Evolutionary conservation across 2,113 vertebrate species (phyloP).

Genomic region (Dromaius novaehollandiae): DNA sequence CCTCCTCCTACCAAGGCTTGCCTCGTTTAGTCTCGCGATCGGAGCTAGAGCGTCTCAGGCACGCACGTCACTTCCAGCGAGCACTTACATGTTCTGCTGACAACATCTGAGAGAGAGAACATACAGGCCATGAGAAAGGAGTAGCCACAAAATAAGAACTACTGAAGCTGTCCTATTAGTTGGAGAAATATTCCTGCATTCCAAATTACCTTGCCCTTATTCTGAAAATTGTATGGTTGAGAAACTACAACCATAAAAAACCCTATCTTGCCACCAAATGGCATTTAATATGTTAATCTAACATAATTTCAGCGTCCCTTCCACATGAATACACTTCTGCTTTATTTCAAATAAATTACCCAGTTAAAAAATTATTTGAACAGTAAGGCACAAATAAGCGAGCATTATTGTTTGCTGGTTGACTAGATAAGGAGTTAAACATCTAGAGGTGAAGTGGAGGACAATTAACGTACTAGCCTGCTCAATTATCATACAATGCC

Average conservation of each 20-base stretch:
- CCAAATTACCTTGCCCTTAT: background rate
- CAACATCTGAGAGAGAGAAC: fast-evolving
- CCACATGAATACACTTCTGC: background rate
- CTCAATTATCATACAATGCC: conserved; percentile 75
- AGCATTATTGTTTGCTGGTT: conserved; percentile 66
- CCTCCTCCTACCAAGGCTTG: background rate
- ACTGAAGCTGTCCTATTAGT: background rate
- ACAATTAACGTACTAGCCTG: conserved; percentile 69
- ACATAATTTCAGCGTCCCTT: conserved; percentile 27
- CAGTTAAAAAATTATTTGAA: conserved; percentile 55
- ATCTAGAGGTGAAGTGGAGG: conserved; percentile 78
- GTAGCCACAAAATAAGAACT: background rate
- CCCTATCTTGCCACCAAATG: background rate
- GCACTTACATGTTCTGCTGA: background rate
- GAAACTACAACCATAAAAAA: background rate
- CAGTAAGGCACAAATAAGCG: conserved; percentile 60
- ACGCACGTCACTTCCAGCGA: background rate
- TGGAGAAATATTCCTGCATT: background rate
- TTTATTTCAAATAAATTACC: conserved; percentile 67
- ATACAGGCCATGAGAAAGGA: background rate
- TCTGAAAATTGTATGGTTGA: background rate
- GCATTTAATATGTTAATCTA: conserved; percentile 9
- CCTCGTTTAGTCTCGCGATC: background rate
- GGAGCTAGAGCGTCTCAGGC: background rate
- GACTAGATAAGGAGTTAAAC: conserved; percentile 73